Percentiles rank a stretch among this genome's conserved stretches.
Evolutionary conservation across 2,888 invertebrate species (phyloP).

Genomic region (Lysandra coridon): DNA sequence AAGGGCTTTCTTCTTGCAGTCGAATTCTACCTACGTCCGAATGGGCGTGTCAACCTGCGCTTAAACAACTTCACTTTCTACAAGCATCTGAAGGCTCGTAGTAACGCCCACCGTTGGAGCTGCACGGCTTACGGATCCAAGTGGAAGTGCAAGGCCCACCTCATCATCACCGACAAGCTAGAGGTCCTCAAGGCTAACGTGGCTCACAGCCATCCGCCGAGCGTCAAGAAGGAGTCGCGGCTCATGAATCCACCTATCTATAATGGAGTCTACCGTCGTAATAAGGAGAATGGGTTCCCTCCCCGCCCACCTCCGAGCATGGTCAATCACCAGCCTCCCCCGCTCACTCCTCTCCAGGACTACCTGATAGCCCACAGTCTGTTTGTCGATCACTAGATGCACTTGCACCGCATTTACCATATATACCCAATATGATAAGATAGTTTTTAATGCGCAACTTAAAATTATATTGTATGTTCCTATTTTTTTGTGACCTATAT

Average conservation of each 20-base stretch:
- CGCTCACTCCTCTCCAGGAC: conserved; percentile 58
- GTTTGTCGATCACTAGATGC: conserved; percentile 55
- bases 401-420: neutral
- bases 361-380: conserved; percentile 66
- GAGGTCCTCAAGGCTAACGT: conserved; percentile 66
- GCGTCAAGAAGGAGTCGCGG: conserved; percentile 47
- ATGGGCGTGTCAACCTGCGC: conserved; percentile 65
- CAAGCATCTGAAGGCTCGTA: conserved; percentile 66
- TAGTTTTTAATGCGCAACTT: conserved; percentile 29
- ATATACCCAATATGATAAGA: conserved; percentile 13
- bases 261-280: conserved; percentile 39
- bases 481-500: conserved; percentile 19
- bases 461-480: conserved; percentile 30
- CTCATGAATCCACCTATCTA: conserved; percentile 37
- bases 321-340: conserved; percentile 39
- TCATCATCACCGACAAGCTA: conserved; percentile 66
- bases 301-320: conserved; percentile 38
- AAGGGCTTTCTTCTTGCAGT: conserved; percentile 41
- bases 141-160: conserved; percentile 68
- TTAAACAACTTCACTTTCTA: conserved; percentile 71
- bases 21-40: conserved; percentile 68
- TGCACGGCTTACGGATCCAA: conserved; percentile 69
- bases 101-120: conserved; percentile 68
- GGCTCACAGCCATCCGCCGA: conserved; percentile 61
- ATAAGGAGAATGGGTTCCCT: conserved; percentile 41